Evolutionary conservation across 2,113 vertebrate genomes (phyloP), one percentile per base, ranked within the genome.

Genomic region (Podarcis cretensis): DNA sequence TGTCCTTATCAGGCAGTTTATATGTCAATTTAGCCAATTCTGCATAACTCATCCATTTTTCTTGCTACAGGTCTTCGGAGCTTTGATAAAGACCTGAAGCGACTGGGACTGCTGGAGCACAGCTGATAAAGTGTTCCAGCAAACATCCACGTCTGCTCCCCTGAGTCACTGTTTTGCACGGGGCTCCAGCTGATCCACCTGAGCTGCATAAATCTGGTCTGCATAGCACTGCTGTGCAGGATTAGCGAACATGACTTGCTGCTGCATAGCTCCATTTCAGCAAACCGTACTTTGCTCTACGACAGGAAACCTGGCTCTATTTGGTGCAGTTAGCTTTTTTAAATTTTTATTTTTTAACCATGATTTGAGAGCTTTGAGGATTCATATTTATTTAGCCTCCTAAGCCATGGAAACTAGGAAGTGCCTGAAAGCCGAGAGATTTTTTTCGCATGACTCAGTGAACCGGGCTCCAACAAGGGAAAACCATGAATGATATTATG

Each of bases 401-500:
- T 77, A 81, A 83, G 71, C 13, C 59, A 75, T 73, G n/a, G 80
- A 83, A 81, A 66, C n/a, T 48, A 48, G 27, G 37, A 75, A 48
- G 37, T 23, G 30, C n/a, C n/a, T 40, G 79, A 82, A 88, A 88
- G 48, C 69, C 25, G 73, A 25, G 73, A 25, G 66, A 65, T 73
- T 20, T 66, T 30, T 74, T 82, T 82, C 86, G 65, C 20, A 65
- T 48, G 35, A 32, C 37, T 32, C 79, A 43, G 30, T 63, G 54
- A 43, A 65, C 27, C 27, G 71, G 77, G 37, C 76, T 83, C 68
- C 37, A 74, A 6, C n/a, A 76, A 83, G 80, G 71, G 59, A 23
- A 83, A 83, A 76, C 83, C 48, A 77, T 88, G 63, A 88, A 83
- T 76, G 57, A 65, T 76, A 75, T 32, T n/a, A 63, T 30, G 69